phyloP scores from a whole-genome alignment of 2,888 invertebrate species.

The Scaptomyza cyrtandrae region DNA sequence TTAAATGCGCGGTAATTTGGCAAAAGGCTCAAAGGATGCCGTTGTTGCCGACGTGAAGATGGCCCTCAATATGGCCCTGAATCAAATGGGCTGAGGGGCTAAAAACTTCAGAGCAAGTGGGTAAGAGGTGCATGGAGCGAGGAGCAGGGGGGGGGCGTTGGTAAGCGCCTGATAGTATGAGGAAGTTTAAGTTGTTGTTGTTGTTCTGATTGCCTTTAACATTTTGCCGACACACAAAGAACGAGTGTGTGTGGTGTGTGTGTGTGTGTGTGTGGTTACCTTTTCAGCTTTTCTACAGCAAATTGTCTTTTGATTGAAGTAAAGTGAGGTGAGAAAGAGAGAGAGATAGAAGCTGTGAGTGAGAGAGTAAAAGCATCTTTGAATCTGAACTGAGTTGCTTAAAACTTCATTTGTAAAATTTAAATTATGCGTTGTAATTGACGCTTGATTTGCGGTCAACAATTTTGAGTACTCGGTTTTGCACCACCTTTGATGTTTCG shows the following conservation, averaged over 20 bases:
- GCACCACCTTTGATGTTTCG: constrained; percentile 9
- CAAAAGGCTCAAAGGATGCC: constrained; percentile 82
- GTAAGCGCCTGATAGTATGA: constrained; percentile 20
- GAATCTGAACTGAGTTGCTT: constrained; percentile 26
- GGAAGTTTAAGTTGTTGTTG: constrained; percentile 37
- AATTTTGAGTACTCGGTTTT: constrained; percentile 66
- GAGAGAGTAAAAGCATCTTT: neutral
- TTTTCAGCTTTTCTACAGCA: constrained; percentile 43
- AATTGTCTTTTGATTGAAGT: constrained; percentile 79
- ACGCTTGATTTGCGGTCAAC: constrained; percentile 54
- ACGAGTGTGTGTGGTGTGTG: constrained; percentile 24
- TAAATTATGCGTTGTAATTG: constrained; percentile 63
- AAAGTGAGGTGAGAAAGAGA: neutral
- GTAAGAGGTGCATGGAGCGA: neutral
- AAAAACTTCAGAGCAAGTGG: constrained; percentile 1
- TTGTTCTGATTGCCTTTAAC: constrained; percentile 57
- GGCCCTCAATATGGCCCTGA: constrained; percentile 47
- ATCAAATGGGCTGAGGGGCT: constrained; percentile 9
- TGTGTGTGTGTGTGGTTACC: constrained; percentile 52
- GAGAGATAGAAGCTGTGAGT: neutral
- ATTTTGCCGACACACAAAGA: constrained; percentile 65
- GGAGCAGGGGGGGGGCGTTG: neutral
- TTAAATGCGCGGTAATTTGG: constrained; percentile 84
- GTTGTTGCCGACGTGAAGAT: constrained; percentile 62
- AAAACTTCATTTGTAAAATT: constrained; percentile 61